Base-by-base conservation (phyloP, 1,140 invertebrate species). In the Drosophila biarmipes region DNA sequence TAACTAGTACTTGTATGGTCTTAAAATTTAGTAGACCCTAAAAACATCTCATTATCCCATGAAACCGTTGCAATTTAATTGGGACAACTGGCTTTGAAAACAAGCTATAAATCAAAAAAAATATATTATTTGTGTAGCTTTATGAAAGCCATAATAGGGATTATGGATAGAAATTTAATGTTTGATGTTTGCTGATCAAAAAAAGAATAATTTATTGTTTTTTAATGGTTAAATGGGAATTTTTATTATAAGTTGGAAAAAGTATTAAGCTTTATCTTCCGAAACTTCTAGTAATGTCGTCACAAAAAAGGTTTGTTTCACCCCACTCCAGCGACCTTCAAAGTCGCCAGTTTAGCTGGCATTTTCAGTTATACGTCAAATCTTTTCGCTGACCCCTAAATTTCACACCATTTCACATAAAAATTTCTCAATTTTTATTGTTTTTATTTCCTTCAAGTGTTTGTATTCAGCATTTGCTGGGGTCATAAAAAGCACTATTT, bases 371-470 rank as follows among this genome's bases (percentile, higher is more conserved):
- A 21, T 62, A 35, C 57, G 29, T 46, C 19, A 27, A 15, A 1
- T 31, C 17, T 38, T 31, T 42, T 27, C 17, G 11, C 24, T 58
- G 58, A 40, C 58, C 58, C 62, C 19, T 15, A 66, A 38, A 49
- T 66, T 64, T 49, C 43, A 64, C 62, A 66, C 62, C 43, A 66
- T 66, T 64, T 64, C 17, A 66, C 59, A 62, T 21, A 42, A 2
- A 59, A 43, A 59, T 64, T 29, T 49, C 62, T 24, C 21, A 49
- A 64, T 43, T 49, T 38, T 51, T 46, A 51, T 49, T 42, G 29
- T 34, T 40, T 34, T 27, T 45, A 42, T 62, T 62, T 49, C 19
- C 54, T 10, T 40, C 12, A 15, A 34, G 42, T 34, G 11, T 43
- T 10, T 63, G 15, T n/a, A 10, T n/a, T 45, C 7, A 10, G 1